Percentiles rank a stretch among this genome's conserved stretches.
Conservation (phyloP, 2,113 vertebrate genomes). For the Athene cunicularia region DNA sequence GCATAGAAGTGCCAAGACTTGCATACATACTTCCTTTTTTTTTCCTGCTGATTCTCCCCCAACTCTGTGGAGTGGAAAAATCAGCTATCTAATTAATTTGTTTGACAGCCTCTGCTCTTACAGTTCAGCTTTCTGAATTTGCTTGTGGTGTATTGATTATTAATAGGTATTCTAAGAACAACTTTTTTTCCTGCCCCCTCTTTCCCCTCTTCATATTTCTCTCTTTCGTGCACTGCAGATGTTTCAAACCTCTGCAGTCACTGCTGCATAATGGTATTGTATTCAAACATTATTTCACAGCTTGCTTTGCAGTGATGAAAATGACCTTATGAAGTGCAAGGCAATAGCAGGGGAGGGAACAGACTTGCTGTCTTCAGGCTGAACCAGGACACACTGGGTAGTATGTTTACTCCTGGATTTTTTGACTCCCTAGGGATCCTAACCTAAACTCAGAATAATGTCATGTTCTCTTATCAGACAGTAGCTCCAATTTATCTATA, state of each 20-base stretch:
- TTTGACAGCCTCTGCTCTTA: background rate
- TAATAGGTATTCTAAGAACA: background rate
- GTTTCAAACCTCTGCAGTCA: background rate
- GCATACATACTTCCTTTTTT: background rate
- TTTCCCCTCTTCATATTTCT: background rate
- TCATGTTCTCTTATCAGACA: background rate
- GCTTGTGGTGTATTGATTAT: background rate
- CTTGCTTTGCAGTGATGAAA: slow-evolving; percentile 5
- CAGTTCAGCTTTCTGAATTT: background rate
- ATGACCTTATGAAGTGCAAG: background rate
- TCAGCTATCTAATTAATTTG: background rate
- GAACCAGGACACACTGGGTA: background rate
- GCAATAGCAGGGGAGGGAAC: background rate
- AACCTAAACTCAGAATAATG: background rate
- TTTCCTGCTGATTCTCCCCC: background rate
- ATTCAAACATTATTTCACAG: background rate
- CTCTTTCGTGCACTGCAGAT: background rate
- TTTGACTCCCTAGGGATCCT: background rate
- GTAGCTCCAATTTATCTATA: background rate
- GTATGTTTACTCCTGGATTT: background rate
- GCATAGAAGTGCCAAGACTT: background rate
- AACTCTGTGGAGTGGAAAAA: background rate
- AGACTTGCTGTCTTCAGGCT: background rate
- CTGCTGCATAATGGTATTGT: background rate
- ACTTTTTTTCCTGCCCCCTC: background rate